Conservation (phyloP, 1,140 invertebrate genomes). For the Trichogramma pretiosum region DNA sequence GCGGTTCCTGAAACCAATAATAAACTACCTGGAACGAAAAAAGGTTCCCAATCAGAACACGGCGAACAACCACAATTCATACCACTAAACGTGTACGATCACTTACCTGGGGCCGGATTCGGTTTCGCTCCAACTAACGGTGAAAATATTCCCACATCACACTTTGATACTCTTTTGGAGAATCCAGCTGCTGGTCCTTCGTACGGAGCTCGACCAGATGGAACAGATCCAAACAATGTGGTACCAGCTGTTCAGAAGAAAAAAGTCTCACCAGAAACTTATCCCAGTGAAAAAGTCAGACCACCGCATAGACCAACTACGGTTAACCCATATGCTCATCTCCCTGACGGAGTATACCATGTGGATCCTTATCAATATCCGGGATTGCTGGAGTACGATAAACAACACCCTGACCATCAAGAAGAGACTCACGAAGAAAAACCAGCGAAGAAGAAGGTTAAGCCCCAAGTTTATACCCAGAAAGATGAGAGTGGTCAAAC, state of each 20-base stretch:
- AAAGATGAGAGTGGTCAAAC: slow-evolving; percentile 39
- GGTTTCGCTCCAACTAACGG: slow-evolving; percentile 26
- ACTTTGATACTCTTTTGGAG: slow-evolving; percentile 26
- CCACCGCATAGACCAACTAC: not conserved
- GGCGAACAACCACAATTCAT: slow-evolving; percentile 34
- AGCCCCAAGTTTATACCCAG: slow-evolving; percentile 35
- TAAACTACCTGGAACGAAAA: slow-evolving; percentile 17
- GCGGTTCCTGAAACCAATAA: slow-evolving; percentile 6
- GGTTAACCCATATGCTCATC: slow-evolving; percentile 24
- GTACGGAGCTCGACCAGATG: slow-evolving; percentile 10
- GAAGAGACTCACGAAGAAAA: slow-evolving; percentile 25
- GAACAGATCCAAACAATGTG: slow-evolving; percentile 28
- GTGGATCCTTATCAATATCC: slow-evolving; percentile 38
- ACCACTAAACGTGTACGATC: slow-evolving; percentile 23
- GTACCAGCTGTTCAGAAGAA: slow-evolving; percentile 31
- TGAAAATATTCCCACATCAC: slow-evolving; percentile 25
- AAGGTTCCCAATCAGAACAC: slow-evolving; percentile 9
- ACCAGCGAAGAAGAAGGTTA: slow-evolving; percentile 27
- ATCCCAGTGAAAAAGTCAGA: slow-evolving; percentile 26
- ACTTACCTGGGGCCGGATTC: slow-evolving; percentile 15
- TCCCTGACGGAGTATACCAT: slow-evolving; percentile 35
- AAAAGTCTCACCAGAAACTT: slow-evolving; percentile 24
- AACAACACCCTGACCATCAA: slow-evolving; percentile 28
- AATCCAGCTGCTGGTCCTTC: slow-evolving; percentile 23
- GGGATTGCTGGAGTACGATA: slow-evolving; percentile 30